Base-by-base conservation (phyloP, 2,113 vertebrate genomes). In the Anoplopoma fimbria region DNA sequence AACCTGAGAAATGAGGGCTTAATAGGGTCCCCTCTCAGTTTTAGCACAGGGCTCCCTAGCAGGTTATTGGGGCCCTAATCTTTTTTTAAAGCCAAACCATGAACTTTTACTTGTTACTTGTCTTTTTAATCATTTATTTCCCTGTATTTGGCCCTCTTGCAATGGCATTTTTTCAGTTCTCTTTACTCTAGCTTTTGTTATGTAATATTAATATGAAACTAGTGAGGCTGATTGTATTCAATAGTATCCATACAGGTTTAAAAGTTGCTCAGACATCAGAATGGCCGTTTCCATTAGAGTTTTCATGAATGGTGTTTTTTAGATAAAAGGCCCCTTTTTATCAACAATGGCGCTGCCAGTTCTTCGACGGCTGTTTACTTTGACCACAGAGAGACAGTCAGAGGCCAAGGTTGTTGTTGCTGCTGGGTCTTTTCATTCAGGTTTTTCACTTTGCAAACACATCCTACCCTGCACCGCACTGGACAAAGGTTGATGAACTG, bases 381-480 rank as follows among this genome's bases (percentile, higher is more conserved):
- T 92, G 79, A 65, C 69, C 42, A 70, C 45, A 88, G 72, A 88
- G 51, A 88, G 45, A 14, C 79, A 91, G 85, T 49, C 78, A 81
- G 82, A 84, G 94, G 91, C 85, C 94, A 95, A 95, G 95, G 95
- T 92, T 94, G 90, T 91, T 92, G 81, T 93, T 94, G 82, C 89
- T 86, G 81, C 69, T 83, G 75, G 79, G 51, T 68, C 82, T 90
- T 88, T 93, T 93, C 93, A 94, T 93, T 94, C 84, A 94, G 89
- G 25, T 91, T 94, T 90, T 92, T 84, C 51, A 69, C 92, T 93
- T 72, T 86, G 91, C 91, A 95, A 95, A 95, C 92, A 95, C 86
- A 79, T 81, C 73, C 70, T 87, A 86, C 61, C 82, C 81, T 84
- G 74, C 69, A 73, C 63, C 78, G 62, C 81, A 58, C 61, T 78